Evolutionary conservation across 2,797 vertebrate genomes (phyloP), one percentile per base, ranked within the genome.

Genomic region (Argya squamiceps): DNA sequence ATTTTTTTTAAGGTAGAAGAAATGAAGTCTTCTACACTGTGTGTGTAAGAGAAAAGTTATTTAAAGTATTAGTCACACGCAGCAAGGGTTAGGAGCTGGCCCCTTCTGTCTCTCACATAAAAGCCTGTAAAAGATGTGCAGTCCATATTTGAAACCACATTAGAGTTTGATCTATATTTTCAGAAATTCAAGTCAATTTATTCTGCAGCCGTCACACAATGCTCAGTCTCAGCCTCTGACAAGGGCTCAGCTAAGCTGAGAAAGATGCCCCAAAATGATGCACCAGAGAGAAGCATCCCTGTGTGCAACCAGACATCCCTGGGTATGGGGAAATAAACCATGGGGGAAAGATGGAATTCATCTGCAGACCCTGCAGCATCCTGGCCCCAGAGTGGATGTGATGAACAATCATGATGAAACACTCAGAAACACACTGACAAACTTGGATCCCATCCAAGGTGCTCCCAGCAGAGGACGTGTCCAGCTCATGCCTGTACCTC

Each of bases 401-500:
- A 16, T 17, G 58, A 63, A 22, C 5, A 17, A 6, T n/a, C 34
- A 3, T 0, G 4, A 26, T 17, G 32, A 58, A 86, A 63, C 13
- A 58, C 19, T 12, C 43, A 50, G 24, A 34, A 85, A 65, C 7
- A 8, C n/a, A 4, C 23, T 23, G 27, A n/a, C 26, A 56, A 37
- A 15, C 15, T 6, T 65, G 60, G 67, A 60, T 79, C 37, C 1
- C 1, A 44, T 21, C 23, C 1, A 4, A 43, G 16, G 29, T 55
- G 8, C 41, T 87, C 37, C 44, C 59, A 62, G 55, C 2, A 2
- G 34, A 59, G 41, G 56, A 52, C 0, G 0, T 3, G 3, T 29
- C 58, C 43, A 84, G 46, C 34, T 74, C 80, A 20, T 6, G 3
- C 34, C 69, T 4, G 1, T 19, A 44, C 30, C 17, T 65, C 46